Percentiles rank a stretch among this genome's conserved stretches.
These are phyloP conservation scores for Austrofundulus limnaeus DNA, from an alignment of 2,113 vertebrate species.

Conservation along the genomic window DNA sequence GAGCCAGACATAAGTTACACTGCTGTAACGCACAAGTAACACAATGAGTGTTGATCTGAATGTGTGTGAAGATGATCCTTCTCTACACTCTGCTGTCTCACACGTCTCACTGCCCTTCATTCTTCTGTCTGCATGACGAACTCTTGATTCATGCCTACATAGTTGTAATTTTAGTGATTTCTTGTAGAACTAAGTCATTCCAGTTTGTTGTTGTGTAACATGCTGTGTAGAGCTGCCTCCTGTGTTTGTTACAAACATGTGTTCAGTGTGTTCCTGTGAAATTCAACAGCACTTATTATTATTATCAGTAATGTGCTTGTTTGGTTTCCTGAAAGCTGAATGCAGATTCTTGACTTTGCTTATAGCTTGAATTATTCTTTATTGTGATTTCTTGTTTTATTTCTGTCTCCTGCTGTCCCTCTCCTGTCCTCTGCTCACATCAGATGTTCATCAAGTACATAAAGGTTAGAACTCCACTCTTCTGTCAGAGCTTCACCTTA, in stretches of 20 bases:
- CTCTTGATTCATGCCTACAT: background rate
- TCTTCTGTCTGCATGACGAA: background rate
- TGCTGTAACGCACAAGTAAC: background rate
- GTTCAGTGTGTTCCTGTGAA: slow-evolving; percentile 18
- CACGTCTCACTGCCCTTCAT: background rate
- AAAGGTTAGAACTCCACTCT: slow-evolving; percentile 96
- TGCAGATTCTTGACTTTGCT: slow-evolving; percentile 78
- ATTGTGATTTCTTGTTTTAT: slow-evolving; percentile 86
- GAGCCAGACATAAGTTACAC: no score
- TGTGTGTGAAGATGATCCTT: background rate
- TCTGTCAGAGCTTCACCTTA: slow-evolving; percentile 73
- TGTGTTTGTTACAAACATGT: slow-evolving; percentile 14
- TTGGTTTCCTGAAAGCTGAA: slow-evolving; percentile 26
- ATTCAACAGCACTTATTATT: slow-evolving; percentile 7
- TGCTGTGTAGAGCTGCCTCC: background rate
- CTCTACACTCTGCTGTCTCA: background rate
- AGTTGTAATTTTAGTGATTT: slow-evolving; percentile 1
- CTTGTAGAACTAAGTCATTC: background rate
- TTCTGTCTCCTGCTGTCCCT: slow-evolving; percentile 77
- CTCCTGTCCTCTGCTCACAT: slow-evolving; percentile 87
- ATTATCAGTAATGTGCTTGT: slow-evolving; percentile 13
- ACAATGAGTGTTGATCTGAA: background rate
- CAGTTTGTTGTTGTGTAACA: background rate
- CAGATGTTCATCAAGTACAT: slow-evolving; percentile 99
- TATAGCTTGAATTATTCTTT: slow-evolving; percentile 84